Evolutionary conservation across 2,888 invertebrate species (phyloP).

Genomic region (Drosophila mettleri): DNA sequence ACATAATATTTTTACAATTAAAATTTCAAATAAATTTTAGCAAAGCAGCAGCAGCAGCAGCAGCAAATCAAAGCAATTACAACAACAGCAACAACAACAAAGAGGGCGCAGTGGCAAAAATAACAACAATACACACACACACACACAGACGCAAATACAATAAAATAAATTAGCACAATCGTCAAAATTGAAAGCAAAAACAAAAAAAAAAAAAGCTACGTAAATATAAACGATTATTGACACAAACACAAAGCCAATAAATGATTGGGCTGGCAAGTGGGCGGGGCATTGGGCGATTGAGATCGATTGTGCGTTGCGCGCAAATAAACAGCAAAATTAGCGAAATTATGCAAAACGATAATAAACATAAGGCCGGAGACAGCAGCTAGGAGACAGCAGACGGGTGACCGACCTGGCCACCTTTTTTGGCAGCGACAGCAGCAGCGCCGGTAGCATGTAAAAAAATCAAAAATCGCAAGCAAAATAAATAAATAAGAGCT

Average conservation of each 20-base stretch:
- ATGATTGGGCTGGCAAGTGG: slow-evolving; percentile 38
- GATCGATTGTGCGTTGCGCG: slow-evolving; percentile 58
- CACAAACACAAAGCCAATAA: slow-evolving; percentile 72
- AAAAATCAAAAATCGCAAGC: slow-evolving; percentile 67
- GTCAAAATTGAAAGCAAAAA: slow-evolving; percentile 32
- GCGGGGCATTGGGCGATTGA: slow-evolving; percentile 3
- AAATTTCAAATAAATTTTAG: slow-evolving; percentile 81
- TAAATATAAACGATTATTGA: slow-evolving; percentile 67
- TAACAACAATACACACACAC: slow-evolving; percentile 20
- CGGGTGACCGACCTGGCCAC: slow-evolving; percentile 34
- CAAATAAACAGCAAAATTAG: slow-evolving; percentile 79
- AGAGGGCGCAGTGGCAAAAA: slow-evolving; percentile 13
- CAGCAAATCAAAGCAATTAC: slow-evolving; percentile 75
- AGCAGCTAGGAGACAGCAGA: slow-evolving; percentile 15
- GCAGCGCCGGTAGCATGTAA: slow-evolving; percentile 54
- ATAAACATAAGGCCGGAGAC: slow-evolving; percentile 40
- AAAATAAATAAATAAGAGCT: slow-evolving; percentile 63
- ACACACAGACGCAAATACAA: slow-evolving; percentile 46
- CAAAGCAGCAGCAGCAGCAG: slow-evolving; percentile 70
- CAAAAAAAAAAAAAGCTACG: slow-evolving; percentile 22
- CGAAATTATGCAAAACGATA: slow-evolving; percentile 77
- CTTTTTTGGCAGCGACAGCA: slow-evolving; percentile 17
- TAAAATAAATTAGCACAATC: slow-evolving; percentile 78
- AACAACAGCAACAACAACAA: slow-evolving; percentile 42
- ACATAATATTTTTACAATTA: slow-evolving; percentile 80